phyloP scores from a whole-genome alignment of 1,140 invertebrate genomes.

The Sesamia nonagrioides region DNA sequence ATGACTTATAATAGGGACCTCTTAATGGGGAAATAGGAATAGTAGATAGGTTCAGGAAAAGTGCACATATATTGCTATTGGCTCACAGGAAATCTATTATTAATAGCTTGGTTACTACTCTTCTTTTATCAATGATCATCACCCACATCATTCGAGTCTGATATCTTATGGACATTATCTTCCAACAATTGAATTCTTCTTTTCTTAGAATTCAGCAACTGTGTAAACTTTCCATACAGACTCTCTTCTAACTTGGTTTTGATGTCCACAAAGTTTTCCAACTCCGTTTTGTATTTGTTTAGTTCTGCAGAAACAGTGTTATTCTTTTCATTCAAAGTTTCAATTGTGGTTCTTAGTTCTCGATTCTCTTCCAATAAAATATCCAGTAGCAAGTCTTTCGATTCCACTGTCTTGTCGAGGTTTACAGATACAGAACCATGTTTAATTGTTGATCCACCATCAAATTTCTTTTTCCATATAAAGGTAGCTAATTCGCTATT shows the following conservation, averaged over 20 bases:
- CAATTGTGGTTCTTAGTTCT: constrained; percentile 55
- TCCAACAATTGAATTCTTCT: constrained; percentile 72
- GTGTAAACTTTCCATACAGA: constrained; percentile 76
- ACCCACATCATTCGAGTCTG: constrained; percentile 4
- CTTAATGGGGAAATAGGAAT: too few species aligned
- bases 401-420: constrained; percentile 50
- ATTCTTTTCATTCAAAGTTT: constrained; percentile 56
- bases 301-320: constrained; percentile 62
- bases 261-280: constrained; percentile 67
- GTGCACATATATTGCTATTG: background rate
- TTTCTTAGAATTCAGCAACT: constrained; percentile 78
- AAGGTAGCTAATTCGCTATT: constrained; percentile 60
- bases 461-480: constrained; percentile 71
- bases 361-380: constrained; percentile 68
- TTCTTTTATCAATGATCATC: background rate
- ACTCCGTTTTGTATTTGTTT: constrained; percentile 64
- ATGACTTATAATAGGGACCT: too few species aligned
- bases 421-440: constrained; percentile 71
- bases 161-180: constrained; percentile 61
- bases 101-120: too few species aligned
- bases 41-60: too few species aligned
- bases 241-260: constrained; percentile 71
- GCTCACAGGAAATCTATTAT: too few species aligned
- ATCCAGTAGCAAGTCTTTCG: constrained; percentile 70
- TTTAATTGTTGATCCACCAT: constrained; percentile 54